Evolutionary conservation across 2,888 invertebrate species (phyloP).

Genomic region (Chrysolina oricalcia): DNA sequence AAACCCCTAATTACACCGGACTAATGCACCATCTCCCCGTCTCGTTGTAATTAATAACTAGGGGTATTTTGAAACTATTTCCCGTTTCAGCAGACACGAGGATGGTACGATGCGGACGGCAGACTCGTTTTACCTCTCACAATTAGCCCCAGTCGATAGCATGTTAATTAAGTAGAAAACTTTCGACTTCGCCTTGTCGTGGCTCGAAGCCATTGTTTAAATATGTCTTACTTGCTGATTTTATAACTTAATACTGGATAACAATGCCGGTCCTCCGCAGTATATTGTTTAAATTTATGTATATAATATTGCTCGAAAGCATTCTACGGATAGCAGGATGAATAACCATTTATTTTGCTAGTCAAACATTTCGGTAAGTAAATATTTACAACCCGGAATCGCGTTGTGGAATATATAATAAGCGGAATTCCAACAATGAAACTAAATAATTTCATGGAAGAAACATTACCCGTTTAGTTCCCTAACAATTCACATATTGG

Average conservation of each 20-base stretch:
- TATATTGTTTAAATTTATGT: slow-evolving; percentile 29
- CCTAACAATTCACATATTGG: background rate
- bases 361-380: slow-evolving; percentile 5
- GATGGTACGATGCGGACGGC: slow-evolving; percentile 56
- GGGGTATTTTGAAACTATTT: slow-evolving; percentile 55
- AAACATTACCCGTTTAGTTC: background rate
- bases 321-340: background rate
- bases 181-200: slow-evolving; percentile 60
- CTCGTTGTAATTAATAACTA: slow-evolving; percentile 52
- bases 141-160: slow-evolving; percentile 59
- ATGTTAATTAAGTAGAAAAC: slow-evolving; percentile 61
- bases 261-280: slow-evolving; percentile 41
- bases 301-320: slow-evolving; percentile 21
- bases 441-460: background rate
- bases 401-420: slow-evolving; percentile 5
- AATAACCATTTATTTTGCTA: slow-evolving; percentile 7
- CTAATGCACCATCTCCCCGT: slow-evolving; percentile 32
- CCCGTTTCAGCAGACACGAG: slow-evolving; percentile 52
- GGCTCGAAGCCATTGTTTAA: slow-evolving; percentile 56
- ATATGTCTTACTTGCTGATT: slow-evolving; percentile 58
- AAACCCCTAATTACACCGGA: slow-evolving; percentile 13
- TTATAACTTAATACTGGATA: slow-evolving; percentile 56
- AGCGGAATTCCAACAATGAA: slow-evolving; percentile 7
- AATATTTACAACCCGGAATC: slow-evolving; percentile 12
- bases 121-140: slow-evolving; percentile 46